Conservation (phyloP, 2,888 invertebrate genomes). For the Spodoptera picta region DNA sequence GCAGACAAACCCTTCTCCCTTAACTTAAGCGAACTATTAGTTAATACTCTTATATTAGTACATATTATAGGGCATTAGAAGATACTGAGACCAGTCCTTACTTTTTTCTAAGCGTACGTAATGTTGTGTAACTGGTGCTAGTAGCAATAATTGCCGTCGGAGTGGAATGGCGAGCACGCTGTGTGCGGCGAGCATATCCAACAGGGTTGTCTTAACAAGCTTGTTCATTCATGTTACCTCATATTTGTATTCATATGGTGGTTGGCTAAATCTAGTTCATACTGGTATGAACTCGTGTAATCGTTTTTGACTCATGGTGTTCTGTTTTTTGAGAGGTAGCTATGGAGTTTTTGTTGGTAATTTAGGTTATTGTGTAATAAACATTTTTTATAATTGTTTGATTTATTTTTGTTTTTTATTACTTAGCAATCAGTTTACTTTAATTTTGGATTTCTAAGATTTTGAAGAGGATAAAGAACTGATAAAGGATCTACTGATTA, state of each 20-base stretch:
- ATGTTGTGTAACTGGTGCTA: conserved; percentile 62
- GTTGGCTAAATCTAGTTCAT: not conserved
- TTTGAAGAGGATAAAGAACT: too few relatives aligned
- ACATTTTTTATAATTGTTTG: too few relatives aligned
- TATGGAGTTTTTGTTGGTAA: not conserved
- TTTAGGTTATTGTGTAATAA: too few relatives aligned
- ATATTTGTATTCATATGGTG: conserved; percentile 8
- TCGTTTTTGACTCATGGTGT: too few relatives aligned
- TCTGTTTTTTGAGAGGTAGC: too few relatives aligned
- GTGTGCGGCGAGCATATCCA: conserved; percentile 55
- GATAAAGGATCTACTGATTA: too few relatives aligned
- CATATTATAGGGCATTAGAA: conserved; percentile 20
- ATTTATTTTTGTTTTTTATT: too few relatives aligned
- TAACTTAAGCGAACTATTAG: conserved; percentile 20
- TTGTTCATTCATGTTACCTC: conserved; percentile 33
- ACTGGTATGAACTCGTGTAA: too few relatives aligned
- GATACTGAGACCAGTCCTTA: conserved; percentile 35
- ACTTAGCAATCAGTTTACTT: too few relatives aligned
- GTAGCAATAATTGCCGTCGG: conserved; percentile 56
- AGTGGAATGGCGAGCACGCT: conserved; percentile 55
- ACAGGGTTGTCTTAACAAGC: conserved; percentile 53
- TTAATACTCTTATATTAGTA: not conserved
- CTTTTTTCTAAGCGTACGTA: conserved; percentile 44
- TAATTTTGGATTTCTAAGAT: too few relatives aligned
- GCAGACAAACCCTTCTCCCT: not conserved